These are phyloP conservation scores for Toxotes jaculatrix DNA, from an alignment of 2,113 vertebrate species.

Conservation along the genomic window DNA sequence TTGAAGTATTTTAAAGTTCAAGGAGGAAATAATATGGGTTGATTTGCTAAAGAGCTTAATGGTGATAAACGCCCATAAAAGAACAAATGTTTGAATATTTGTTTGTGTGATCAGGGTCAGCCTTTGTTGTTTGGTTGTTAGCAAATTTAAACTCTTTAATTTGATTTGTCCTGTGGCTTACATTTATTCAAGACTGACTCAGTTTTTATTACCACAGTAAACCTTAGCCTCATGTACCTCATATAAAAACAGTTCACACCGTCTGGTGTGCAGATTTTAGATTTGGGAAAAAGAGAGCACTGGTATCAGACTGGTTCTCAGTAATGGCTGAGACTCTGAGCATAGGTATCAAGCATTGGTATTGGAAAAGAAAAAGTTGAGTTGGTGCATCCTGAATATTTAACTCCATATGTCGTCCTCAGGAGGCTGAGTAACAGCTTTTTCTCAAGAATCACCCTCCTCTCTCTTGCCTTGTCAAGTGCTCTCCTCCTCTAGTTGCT, in stretches of 20 bases:
- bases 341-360: background rate
- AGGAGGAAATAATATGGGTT: constrained; percentile 2
- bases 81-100: background rate
- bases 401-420: background rate
- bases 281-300: background rate
- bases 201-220: background rate
- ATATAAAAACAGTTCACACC: background rate
- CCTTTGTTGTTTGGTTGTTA: constrained; percentile 1
- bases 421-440: background rate
- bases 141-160: constrained; percentile 14
- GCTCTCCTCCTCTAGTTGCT: background rate
- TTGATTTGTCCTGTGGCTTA: no score
- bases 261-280: background rate
- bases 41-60: background rate
- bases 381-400: background rate
- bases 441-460: background rate
- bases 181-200: no score
- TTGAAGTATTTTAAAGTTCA: constrained; percentile 22
- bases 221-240: background rate
- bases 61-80: background rate
- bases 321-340: background rate
- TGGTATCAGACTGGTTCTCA: background rate
- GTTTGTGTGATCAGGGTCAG: background rate
- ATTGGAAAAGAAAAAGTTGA: background rate
- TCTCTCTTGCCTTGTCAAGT: no score